Percentiles rank a stretch among this genome's conserved stretches.
These are phyloP conservation scores for Heterotilapia buettikoferi DNA, from an alignment of 2,113 vertebrate species.

Conservation along the genomic window DNA sequence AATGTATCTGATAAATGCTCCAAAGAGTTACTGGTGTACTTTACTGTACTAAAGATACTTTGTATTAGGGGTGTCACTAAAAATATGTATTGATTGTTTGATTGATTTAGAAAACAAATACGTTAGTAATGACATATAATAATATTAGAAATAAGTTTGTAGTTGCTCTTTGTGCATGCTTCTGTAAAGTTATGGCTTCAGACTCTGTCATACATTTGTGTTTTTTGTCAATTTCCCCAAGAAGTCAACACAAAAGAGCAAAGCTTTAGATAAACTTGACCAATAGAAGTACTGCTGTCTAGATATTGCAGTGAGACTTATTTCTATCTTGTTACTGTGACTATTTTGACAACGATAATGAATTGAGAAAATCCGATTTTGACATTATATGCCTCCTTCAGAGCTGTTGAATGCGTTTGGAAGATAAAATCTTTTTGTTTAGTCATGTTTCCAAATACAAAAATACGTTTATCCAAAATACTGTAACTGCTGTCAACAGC, in stretches of 20 bases:
- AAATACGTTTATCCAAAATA: not conserved
- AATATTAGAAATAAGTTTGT: not conserved
- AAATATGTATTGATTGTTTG: not conserved
- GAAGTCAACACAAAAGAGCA: not conserved
- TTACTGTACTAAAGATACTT: not conserved
- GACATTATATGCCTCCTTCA: accelerated
- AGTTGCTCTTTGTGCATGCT: not conserved
- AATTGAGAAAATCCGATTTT: not conserved
- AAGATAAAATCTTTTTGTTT: not conserved
- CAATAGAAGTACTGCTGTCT: not conserved
- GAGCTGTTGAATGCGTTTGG: not conserved
- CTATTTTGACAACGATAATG: not conserved
- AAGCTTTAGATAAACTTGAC: not conserved
- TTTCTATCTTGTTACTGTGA: not conserved
- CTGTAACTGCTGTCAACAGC: not conserved
- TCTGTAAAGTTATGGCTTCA: not conserved
- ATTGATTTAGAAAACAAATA: not conserved
- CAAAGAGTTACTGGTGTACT: not conserved
- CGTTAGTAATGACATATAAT: not conserved
- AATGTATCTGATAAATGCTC: not conserved
- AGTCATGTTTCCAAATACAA: not conserved
- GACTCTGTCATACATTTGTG: not conserved
- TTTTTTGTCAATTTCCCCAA: not conserved
- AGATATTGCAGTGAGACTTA: not conserved
- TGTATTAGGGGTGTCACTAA: not conserved